These are phyloP conservation scores for Apamea sordens DNA, from an alignment of 2,888 invertebrate genomes.

Conservation along the genomic window DNA sequence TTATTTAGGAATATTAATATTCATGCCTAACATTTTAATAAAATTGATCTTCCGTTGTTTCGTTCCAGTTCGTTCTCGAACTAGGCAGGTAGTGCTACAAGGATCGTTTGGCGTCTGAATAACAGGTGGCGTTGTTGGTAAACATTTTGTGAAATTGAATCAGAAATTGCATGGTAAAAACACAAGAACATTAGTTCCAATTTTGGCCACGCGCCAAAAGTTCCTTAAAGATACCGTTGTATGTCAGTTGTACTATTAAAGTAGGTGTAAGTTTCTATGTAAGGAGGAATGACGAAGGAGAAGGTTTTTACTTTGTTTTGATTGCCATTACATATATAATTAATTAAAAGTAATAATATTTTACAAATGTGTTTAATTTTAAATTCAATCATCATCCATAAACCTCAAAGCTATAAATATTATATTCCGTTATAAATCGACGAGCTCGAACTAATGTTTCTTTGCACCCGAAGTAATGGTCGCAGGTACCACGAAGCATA, in stretches of 20 bases:
- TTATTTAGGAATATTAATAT: not conserved
- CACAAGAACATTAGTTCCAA: not conserved
- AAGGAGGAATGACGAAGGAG: constrained; percentile 5
- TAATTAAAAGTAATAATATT: constrained; percentile 22
- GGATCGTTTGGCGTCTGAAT: not conserved
- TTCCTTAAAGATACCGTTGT: too few relatives aligned
- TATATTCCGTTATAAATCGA: not conserved
- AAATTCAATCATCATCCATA: not conserved
- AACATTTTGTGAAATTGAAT: not conserved
- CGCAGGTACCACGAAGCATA: constrained; percentile 92
- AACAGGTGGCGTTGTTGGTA: not conserved
- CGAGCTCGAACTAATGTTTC: constrained; percentile 11
- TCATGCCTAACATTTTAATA: not conserved
- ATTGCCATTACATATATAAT: constrained; percentile 46
- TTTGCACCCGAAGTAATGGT: constrained; percentile 46
- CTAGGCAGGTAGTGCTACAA: not conserved
- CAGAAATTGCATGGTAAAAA: not conserved
- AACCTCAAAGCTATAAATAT: not conserved
- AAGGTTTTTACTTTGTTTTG: constrained; percentile 31
- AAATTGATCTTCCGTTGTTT: not conserved
- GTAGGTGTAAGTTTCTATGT: constrained; percentile 20
- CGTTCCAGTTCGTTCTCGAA: not conserved
- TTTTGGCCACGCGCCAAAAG: too few relatives aligned
- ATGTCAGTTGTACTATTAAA: constrained; percentile 5
- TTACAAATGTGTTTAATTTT: constrained; percentile 39